Evolutionary conservation across 2,113 vertebrate genomes (phyloP), one percentile per base, ranked within the genome.

Genomic region (Proterorhinus semilunaris): DNA sequence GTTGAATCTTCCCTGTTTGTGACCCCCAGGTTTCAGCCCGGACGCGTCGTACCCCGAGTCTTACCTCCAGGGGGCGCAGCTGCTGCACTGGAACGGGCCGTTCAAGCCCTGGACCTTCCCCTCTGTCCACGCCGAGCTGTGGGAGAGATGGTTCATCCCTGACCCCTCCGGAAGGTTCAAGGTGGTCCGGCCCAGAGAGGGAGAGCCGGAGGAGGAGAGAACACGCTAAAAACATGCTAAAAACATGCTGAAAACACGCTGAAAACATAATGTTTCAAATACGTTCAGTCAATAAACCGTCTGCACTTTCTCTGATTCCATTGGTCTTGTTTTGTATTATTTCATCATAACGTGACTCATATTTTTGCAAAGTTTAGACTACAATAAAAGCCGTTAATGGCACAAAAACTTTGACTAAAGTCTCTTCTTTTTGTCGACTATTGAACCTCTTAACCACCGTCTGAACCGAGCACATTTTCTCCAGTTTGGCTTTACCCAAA

Each of bases 111-210:
- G 98, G 98, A 93, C 92, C 53, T 94, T 94, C 36, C 93, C 95
- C 2, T 93, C 94, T 2, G 93, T 94, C 58, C 96, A 98, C 88
- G 83, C 86, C 1, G 94, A 98, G 43, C 87, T 95, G 48, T 99
- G 98, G 98, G 94, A 98, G 86, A 96, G 83, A 81, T 99, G 96
- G 97, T 99, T 96, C 82, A 90, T 99, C 69, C 95, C 96, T 17
- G 98, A 99, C 82, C 98, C 96, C 42, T 94, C 93, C 11, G 91
- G 93, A 63, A 93, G 80, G 72, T 99, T 98, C 88, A 90, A 91
- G 72, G 80, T 98, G 83, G 84, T 88, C 50, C 93, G 92, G 66
- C 93, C 93, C 6, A 84, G 91, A n/a, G 36, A n/a, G 6, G 21
- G 54, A 61, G 57, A 61, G 57, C 27, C 13, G 12, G 27, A 42